These are phyloP conservation scores for Semnornis frantzii DNA, from an alignment of 2,113 vertebrate genomes.

Conservation along the genomic window DNA sequence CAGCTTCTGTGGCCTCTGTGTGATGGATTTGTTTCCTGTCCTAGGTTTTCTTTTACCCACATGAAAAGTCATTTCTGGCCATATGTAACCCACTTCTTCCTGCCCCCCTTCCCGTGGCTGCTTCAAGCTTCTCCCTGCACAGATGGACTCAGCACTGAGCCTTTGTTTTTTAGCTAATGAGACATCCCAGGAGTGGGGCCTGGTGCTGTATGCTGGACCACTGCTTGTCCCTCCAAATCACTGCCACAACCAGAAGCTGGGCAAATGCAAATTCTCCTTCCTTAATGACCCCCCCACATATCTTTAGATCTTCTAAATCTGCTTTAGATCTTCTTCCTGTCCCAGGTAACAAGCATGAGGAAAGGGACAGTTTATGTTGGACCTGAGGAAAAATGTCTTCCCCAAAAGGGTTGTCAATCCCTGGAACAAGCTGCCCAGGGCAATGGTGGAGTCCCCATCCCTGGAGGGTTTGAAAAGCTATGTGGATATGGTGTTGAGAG, in stretches of 20 bases:
- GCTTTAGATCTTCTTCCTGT: background rate
- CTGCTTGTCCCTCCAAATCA: background rate
- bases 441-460: background rate
- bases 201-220: accelerated
- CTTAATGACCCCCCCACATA: background rate
- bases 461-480: background rate
- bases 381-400: background rate
- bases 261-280: background rate
- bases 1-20: background rate
- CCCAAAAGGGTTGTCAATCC: background rate
- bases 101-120: background rate
- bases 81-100: background rate
- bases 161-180: background rate
- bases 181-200: background rate
- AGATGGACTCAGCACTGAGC: background rate
- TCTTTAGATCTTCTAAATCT: background rate
- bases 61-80: background rate
- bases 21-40: background rate
- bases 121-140: background rate
- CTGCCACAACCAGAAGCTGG: background rate
- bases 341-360: background rate
- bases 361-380: background rate
- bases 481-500: background rate
- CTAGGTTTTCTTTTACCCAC: background rate
- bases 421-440: background rate